A percentile compares a stretch with the other conserved stretches of the same genome.
Evolutionary conservation across 1,140 invertebrate species (phyloP).

Genomic region (Atta texana): DNA sequence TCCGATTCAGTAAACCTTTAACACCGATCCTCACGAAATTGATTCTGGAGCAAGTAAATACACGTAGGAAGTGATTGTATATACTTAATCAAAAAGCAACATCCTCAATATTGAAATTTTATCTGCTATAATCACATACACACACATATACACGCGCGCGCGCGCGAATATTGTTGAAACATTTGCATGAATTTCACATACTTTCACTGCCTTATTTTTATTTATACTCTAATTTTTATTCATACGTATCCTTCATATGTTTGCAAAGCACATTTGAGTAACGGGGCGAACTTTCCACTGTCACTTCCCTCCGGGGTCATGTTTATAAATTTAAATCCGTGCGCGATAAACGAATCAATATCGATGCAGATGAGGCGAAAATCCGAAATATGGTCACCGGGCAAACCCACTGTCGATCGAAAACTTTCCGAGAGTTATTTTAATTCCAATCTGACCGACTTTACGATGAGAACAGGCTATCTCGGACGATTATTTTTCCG

Average conservation of each 20-base stretch:
- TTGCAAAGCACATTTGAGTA: constrained; percentile 52
- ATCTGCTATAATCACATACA: too few species aligned
- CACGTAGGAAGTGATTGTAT: background rate
- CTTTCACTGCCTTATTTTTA: constrained; percentile 50
- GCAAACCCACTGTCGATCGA: constrained; percentile 22
- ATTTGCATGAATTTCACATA: background rate
- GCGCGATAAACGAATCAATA: constrained; percentile 63
- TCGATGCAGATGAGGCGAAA: constrained; percentile 63
- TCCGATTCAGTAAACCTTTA: background rate
- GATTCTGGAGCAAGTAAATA: background rate
- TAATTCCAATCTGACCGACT: constrained; percentile 70
- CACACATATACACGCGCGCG: too few species aligned
- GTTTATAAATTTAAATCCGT: constrained; percentile 63
- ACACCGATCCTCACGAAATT: constrained; percentile 7
- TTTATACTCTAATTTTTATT: constrained; percentile 53
- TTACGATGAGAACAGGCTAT: constrained; percentile 67
- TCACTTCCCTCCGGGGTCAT: constrained; percentile 30
- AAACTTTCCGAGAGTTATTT: constrained; percentile 70
- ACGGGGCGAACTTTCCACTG: constrained; percentile 16
- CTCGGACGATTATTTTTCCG: constrained; percentile 73
- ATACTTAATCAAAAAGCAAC: background rate
- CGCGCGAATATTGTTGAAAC: background rate
- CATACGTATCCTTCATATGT: constrained; percentile 12
- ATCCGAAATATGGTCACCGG: constrained; percentile 48
- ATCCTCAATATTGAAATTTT: constrained; percentile 12